Conservation (phyloP, 2,797 vertebrate genomes). For the Delichon dasypus region DNA sequence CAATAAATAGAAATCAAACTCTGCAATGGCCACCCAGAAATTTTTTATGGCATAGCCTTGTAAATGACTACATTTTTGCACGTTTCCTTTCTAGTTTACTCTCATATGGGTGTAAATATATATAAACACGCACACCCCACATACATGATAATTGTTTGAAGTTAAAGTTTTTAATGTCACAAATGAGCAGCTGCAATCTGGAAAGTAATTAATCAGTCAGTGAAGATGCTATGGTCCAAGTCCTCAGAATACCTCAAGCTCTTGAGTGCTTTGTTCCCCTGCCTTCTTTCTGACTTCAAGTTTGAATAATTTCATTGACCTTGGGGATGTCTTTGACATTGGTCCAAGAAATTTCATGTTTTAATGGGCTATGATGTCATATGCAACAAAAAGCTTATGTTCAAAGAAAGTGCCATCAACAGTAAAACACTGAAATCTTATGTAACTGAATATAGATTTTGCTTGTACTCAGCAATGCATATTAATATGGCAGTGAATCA, state of each 20-base stretch:
- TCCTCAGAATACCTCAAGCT: background rate
- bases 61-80: background rate
- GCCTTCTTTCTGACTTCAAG: background rate
- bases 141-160: background rate
- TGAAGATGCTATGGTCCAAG: background rate
- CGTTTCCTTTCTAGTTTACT: background rate
- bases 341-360: background rate
- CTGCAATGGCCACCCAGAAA: background rate
- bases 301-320: background rate
- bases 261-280: background rate
- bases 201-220: background rate
- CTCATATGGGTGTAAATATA: background rate
- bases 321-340: background rate
- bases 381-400: slow-evolving; percentile 10
- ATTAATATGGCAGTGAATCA: slow-evolving; percentile 57
- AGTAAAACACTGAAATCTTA: slow-evolving; percentile 31
- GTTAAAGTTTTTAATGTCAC: background rate
- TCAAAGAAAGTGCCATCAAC: background rate
- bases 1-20: background rate
- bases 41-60: background rate
- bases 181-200: background rate
- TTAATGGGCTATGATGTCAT: slow-evolving; percentile 31
- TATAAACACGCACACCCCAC: background rate
- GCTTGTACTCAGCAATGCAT: slow-evolving; percentile 48
- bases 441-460: slow-evolving; percentile 52